phyloP scores from a whole-genome alignment of 2,113 vertebrate species.

The Euleptes europaea region DNA sequence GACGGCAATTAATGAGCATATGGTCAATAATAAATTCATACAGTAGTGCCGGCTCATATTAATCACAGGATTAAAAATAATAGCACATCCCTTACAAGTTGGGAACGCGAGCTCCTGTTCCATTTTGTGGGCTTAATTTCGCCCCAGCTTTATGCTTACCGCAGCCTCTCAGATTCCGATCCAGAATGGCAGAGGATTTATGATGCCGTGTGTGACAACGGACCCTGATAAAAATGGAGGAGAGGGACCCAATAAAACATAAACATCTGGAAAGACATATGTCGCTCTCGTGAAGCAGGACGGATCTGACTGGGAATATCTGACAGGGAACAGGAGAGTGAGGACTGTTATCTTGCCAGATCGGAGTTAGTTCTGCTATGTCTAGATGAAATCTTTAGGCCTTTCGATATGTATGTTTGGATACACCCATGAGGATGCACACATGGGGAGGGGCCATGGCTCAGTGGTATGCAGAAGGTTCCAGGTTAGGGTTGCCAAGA shows the following conservation, averaged over 20 bases:
- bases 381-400: constrained; percentile 30
- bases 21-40: constrained; percentile 78
- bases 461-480: too few relatives aligned
- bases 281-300: constrained; percentile 55
- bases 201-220: constrained; percentile 57
- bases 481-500: too few relatives aligned
- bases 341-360: not conserved
- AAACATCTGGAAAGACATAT: constrained; percentile 77
- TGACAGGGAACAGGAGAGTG: constrained; percentile 37
- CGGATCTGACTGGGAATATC: accelerated
- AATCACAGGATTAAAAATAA: constrained; percentile 75
- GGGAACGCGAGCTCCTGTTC: constrained; percentile 66
- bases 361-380: not conserved
- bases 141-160: constrained; percentile 59
- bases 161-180: constrained; percentile 58
- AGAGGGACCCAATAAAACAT: constrained; percentile 61
- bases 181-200: constrained; percentile 71
- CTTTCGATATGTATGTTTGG: not conserved
- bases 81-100: constrained; percentile 60
- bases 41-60: constrained; percentile 71
- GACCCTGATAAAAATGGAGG: constrained; percentile 64
- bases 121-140: constrained; percentile 64
- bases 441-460: too few relatives aligned
- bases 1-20: constrained; percentile 75
- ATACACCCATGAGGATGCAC: not conserved